A percentile compares a stretch with the other conserved stretches of the same genome.
Conservation (phyloP, 2,113 vertebrate species). For the Dicerorhinus sumatrensis region DNA sequence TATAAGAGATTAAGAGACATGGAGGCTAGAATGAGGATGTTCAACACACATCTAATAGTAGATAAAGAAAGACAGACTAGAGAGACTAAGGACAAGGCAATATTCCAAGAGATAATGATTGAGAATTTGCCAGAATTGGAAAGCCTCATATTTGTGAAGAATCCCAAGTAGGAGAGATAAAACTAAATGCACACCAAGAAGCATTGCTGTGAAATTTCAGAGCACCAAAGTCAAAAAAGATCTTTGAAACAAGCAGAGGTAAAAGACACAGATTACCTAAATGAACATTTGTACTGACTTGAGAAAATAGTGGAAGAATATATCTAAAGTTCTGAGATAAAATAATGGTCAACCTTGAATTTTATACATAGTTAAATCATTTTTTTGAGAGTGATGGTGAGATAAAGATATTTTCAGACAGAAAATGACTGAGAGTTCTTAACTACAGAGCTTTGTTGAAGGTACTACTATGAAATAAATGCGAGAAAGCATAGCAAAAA, state of each 20-base stretch:
- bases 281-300: background rate
- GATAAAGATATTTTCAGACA: slow-evolving; percentile 41
- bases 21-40: background rate
- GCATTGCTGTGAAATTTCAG: background rate
- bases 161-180: background rate
- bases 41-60: background rate
- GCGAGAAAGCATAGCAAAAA: background rate
- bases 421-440: background rate
- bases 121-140: slow-evolving; percentile 9
- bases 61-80: background rate
- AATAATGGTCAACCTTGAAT: slow-evolving; percentile 19
- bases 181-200: background rate
- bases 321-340: slow-evolving; percentile 5
- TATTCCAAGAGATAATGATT: background rate
- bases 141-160: background rate
- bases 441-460: background rate
- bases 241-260: slow-evolving; percentile 27
- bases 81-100: background rate
- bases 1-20: background rate
- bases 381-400: background rate
- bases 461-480: background rate
- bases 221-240: background rate
- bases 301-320: background rate
- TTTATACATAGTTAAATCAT: background rate
- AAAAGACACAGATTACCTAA: background rate